Percentiles rank a stretch among this genome's conserved stretches.
Evolutionary conservation across 2,113 vertebrate genomes (phyloP).

Genomic region (Sialia sialis): DNA sequence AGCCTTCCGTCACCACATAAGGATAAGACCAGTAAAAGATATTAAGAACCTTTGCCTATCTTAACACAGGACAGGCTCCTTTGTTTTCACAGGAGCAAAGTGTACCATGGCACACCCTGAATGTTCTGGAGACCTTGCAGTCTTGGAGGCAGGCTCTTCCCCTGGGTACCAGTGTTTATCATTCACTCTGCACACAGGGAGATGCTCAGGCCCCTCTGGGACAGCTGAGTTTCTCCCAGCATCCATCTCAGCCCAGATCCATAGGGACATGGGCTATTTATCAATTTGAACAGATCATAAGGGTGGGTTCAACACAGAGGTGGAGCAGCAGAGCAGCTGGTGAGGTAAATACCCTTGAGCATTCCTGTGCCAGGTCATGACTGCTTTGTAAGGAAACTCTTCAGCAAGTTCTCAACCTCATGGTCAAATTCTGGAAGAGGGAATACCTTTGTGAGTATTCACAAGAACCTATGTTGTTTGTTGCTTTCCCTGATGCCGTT

Average conservation of each 20-base stretch:
- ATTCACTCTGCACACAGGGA: not conserved
- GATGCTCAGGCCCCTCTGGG: not conserved
- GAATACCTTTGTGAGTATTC: not conserved
- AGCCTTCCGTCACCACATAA: not conserved
- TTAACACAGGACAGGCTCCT: not conserved
- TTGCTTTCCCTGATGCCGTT: not conserved
- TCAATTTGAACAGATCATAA: rapidly evolving
- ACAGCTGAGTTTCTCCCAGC: not conserved
- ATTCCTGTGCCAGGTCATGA: not conserved
- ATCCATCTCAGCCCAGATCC: not conserved
- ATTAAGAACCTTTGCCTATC: not conserved
- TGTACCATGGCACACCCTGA: not conserved
- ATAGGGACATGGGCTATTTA: not conserved
- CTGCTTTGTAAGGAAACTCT: not conserved
- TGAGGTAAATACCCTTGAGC: not conserved
- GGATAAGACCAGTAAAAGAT: not conserved
- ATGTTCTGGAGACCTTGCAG: not conserved
- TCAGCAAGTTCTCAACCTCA: not conserved
- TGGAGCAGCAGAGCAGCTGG: not conserved
- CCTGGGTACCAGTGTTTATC: not conserved
- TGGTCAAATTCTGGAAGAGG: not conserved
- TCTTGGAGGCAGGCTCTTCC: not conserved
- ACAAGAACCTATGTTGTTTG: not conserved
- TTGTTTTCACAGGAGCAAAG: not conserved
- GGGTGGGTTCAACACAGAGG: not conserved